Evolutionary conservation across 1,140 invertebrate genomes (phyloP).

Genomic region (Bombus sibiricus): DNA sequence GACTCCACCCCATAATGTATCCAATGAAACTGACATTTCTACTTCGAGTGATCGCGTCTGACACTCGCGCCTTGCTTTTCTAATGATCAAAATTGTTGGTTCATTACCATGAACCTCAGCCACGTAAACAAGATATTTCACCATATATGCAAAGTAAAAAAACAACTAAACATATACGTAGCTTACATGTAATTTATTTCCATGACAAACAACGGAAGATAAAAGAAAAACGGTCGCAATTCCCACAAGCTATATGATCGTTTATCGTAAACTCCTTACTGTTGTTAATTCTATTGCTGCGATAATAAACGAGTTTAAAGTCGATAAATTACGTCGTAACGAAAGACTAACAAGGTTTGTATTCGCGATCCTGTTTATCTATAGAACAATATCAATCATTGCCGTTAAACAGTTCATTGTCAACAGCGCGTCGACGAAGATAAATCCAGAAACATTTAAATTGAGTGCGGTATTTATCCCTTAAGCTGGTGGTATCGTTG

Average conservation of each 20-base stretch:
- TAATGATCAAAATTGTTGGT: neutral
- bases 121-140: constrained; percentile 33
- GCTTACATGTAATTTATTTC: neutral
- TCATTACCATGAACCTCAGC: neutral
- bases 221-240: neutral
- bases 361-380: neutral
- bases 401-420: neutral
- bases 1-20: constrained; percentile 20
- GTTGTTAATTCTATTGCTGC: neutral
- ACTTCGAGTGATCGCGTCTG: neutral
- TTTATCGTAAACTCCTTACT: neutral
- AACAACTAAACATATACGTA: neutral
- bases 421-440: neutral
- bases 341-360: neutral
- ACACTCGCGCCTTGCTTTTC: neutral
- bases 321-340: constrained; percentile 30
- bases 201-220: neutral
- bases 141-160: neutral
- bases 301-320: neutral
- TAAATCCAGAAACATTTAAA: constrained; percentile 18
- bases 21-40: constrained; percentile 39
- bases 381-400: too few species aligned
- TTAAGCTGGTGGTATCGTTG: neutral
- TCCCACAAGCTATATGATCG: neutral
- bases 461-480: constrained; percentile 7